A percentile compares a stretch with the other conserved stretches of the same genome.
Conservation (phyloP, 1,140 invertebrate genomes). For the Centruroides sculpturatus region DNA sequence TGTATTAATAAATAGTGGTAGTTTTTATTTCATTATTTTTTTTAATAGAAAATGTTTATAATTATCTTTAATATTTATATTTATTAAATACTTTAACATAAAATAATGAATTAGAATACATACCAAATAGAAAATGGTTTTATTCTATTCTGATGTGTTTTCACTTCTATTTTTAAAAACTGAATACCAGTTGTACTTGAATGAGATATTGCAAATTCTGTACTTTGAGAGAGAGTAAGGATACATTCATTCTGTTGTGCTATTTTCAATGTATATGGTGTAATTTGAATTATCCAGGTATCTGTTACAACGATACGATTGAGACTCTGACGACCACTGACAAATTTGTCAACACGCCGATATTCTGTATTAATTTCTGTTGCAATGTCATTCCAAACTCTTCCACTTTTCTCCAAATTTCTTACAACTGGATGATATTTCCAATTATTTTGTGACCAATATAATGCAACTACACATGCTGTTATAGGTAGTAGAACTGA, state of each 20-base stretch:
- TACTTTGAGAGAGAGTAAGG: slow-evolving; percentile 52
- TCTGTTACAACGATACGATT: slow-evolving; percentile 59
- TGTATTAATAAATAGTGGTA: too few species aligned
- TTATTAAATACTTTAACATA: too few species aligned
- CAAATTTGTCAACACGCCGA: slow-evolving; percentile 59
- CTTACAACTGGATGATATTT: slow-evolving; percentile 55
- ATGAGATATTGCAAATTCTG: slow-evolving; percentile 51
- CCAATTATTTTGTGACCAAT: slow-evolving; percentile 53
- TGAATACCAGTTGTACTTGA: slow-evolving; percentile 41
- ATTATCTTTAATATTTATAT: too few species aligned
- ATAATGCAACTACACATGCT: slow-evolving; percentile 20
- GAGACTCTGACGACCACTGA: slow-evolving; percentile 48
- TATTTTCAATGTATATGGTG: slow-evolving; percentile 54
- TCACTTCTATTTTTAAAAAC: slow-evolving; percentile 66
- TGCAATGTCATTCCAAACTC: slow-evolving; percentile 49
- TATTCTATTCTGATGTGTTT: slow-evolving; percentile 34
- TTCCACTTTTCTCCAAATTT: slow-evolving; percentile 45
- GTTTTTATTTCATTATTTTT: too few species aligned
- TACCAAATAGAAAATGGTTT: slow-evolving; percentile 30
- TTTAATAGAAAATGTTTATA: too few species aligned
- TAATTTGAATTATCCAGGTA: slow-evolving; percentile 76
- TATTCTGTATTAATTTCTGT: slow-evolving; percentile 61
- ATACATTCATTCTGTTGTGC: slow-evolving; percentile 62
- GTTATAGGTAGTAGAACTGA: slow-evolving; percentile 19
- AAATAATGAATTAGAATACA: too few species aligned